A percentile compares a stretch with the other conserved stretches of the same genome.
Conservation (phyloP, 2,888 invertebrate species). For the Eupithecia insigniata region DNA sequence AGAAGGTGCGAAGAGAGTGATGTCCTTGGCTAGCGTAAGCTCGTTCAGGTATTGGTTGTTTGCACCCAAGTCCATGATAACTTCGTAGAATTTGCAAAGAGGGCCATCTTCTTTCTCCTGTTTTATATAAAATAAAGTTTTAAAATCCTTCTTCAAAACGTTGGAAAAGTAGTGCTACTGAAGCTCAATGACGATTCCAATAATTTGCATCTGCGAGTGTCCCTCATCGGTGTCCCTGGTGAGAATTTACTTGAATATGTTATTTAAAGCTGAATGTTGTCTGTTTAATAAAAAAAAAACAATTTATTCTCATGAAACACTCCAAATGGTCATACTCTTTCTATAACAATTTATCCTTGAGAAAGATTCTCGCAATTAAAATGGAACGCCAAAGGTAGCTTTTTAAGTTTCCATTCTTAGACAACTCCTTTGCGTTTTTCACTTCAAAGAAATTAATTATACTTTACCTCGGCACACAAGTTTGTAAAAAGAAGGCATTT, state of each 20-base stretch:
- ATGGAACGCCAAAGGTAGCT: conserved; percentile 39
- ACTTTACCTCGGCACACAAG: conserved; percentile 49
- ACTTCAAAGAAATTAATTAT: conserved; percentile 44
- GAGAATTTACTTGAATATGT: neutral
- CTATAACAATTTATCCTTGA: conserved; percentile 1
- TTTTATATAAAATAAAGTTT: conserved; percentile 32
- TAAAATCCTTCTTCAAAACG: conserved; percentile 2
- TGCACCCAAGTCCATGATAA: conserved; percentile 90
- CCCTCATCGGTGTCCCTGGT: neutral
- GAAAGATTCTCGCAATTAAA: conserved; percentile 37
- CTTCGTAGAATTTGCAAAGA: conserved; percentile 91
- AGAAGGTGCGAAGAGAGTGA: conserved; percentile 95
- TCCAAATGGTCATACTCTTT: neutral
- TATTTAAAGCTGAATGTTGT: neutral
- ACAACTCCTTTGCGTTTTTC: conserved; percentile 41
- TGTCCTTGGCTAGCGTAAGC: conserved; percentile 87
- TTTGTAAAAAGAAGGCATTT: conserved; percentile 41
- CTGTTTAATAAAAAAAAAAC: neutral
- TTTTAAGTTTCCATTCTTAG: conserved; percentile 39
- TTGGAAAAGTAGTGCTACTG: neutral
- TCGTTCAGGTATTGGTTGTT: conserved; percentile 88
- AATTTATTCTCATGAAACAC: neutral
- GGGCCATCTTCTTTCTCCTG: conserved; percentile 85
- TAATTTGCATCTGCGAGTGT: neutral
- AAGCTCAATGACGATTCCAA: neutral